Base-by-base conservation (phyloP, 1,140 invertebrate species). In the Riptortus pedestris region DNA sequence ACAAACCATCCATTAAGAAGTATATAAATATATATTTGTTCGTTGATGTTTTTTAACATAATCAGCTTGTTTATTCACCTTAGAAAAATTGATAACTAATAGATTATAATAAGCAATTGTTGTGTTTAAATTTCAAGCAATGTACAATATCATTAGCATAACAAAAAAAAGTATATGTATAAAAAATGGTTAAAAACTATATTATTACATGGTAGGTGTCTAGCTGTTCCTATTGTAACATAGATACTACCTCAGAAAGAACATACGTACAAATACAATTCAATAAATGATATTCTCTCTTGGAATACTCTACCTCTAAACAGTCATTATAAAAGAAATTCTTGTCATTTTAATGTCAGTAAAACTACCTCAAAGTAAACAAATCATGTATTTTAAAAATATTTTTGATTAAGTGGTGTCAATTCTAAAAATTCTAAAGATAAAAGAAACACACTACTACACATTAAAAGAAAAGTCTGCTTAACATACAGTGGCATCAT, bases 11-110 rank as follows among this genome's bases (percentile, higher is more conserved):
- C 63, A 64, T 28, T 63, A 33, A 27, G 45, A 55, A 22, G 16
- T 24, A 26, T 55, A 55, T 27, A 63, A 47, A 62, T 47, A 51
- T 51, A 62, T 33, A 55, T 51, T 64, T 64, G 38, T 64, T 64
- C 52, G 63, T 64, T 64, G 57, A 63, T 18, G 61, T 63, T 63
- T 63, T 28, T 63, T 51, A 63, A 59, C 63, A 59, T 59, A 64
- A 64, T 64, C 63, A 59, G 51, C 62, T 64, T 64, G 63, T 64
- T 64, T 64, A 47, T 26, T 55, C 60, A 38, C 51, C 14, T 58
- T 64, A 64, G 63, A 24, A 24, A 55, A 55, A 55, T 55, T 55
- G 51, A 55, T 55, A 55, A 18, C 26, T 20, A 55, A 28, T 60
- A 60, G 59, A 43, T 20, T 27, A 20, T 60, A 18, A 60, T 60